These are phyloP conservation scores for Polypterus bichir DNA, from an alignment of 2,113 vertebrate genomes.

Conservation along the genomic window DNA sequence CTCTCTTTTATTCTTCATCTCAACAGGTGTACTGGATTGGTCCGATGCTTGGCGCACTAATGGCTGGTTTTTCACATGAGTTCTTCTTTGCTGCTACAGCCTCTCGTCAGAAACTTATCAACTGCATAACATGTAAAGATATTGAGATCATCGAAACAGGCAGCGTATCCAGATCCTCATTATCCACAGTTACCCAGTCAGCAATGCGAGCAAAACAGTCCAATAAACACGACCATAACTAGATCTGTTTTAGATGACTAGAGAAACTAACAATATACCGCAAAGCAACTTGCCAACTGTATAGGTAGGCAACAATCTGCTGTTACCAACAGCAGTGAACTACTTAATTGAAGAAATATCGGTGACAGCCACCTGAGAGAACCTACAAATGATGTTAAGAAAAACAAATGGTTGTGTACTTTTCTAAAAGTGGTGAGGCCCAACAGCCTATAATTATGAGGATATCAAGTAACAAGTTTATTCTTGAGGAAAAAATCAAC, in stretches of 20 bases:
- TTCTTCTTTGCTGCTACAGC: constrained; percentile 55
- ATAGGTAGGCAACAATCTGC: too few species aligned
- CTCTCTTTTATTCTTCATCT: too few species aligned
- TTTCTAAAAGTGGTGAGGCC: too few species aligned
- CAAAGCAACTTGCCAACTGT: too few species aligned
- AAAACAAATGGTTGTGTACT: too few species aligned
- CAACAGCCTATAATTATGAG: too few species aligned
- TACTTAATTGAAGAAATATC: too few species aligned
- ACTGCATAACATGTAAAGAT: constrained; percentile 58
- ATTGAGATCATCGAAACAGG: constrained; percentile 60
- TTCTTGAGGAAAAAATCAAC: too few species aligned
- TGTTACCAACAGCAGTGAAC: too few species aligned
- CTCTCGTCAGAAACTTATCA: constrained; percentile 57
- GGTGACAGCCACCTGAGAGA: too few species aligned
- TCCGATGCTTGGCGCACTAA: constrained; percentile 46
- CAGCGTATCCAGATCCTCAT: constrained; percentile 53
- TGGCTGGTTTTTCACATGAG: constrained; percentile 55
- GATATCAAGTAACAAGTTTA: too few species aligned
- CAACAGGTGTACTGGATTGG: constrained; percentile 62
- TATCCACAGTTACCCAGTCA: constrained; percentile 45
- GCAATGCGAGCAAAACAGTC: constrained; percentile 44
- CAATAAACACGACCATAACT: constrained; percentile 41
- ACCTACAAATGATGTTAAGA: too few species aligned
- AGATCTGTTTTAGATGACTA: constrained; percentile 11
- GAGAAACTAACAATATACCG: background rate